phyloP scores from a whole-genome alignment of 2,113 vertebrate species.

The Pterocles orientalis region DNA sequence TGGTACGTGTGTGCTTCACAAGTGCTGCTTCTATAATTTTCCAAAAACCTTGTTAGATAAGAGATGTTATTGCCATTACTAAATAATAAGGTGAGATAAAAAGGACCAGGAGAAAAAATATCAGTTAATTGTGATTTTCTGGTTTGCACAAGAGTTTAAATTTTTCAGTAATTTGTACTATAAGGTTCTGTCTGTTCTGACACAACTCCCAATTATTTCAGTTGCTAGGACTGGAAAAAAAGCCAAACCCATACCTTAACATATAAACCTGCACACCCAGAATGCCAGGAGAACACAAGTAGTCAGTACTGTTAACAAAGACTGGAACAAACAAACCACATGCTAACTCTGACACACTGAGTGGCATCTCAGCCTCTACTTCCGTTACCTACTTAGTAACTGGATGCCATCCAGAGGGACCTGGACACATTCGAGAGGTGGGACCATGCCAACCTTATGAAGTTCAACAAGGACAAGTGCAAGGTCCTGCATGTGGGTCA shows the following conservation, averaged over 20 bases:
- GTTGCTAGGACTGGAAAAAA: not conserved
- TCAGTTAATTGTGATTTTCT: not conserved
- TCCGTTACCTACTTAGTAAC: not conserved
- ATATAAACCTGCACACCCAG: not conserved
- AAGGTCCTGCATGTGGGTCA: no score
- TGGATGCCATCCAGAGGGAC: no score
- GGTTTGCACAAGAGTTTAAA: not conserved
- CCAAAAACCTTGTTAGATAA: not conserved
- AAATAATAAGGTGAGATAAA: not conserved
- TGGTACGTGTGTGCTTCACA: not conserved
- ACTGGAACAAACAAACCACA: not conserved
- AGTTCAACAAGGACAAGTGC: no score
- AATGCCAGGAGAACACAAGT: not conserved
- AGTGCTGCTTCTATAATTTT: not conserved
- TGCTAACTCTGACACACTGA: not conserved
- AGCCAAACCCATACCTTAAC: not conserved
- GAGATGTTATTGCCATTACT: not conserved
- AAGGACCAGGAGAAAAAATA: not conserved
- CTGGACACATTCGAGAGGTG: no score
- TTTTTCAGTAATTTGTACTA: not conserved
- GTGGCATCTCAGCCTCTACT: not conserved
- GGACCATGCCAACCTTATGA: no score
- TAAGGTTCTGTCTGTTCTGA: not conserved
- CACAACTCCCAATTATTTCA: not conserved
- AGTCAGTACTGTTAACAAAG: not conserved